Evolutionary conservation across 2,888 invertebrate genomes (phyloP).

Genomic region (Caenorhabditis plicata): DNA sequence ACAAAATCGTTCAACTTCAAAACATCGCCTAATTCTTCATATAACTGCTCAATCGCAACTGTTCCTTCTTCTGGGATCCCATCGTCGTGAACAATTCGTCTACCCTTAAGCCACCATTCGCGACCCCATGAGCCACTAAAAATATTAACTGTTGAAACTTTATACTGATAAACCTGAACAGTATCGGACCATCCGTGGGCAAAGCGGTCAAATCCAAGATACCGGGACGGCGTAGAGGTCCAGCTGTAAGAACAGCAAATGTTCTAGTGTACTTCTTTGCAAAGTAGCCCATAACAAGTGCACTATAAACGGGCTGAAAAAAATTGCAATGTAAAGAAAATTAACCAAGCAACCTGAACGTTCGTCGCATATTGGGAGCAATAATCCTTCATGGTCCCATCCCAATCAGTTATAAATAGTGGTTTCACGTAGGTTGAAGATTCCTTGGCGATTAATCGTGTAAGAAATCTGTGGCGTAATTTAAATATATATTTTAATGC

Average conservation of each 20-base stretch:
- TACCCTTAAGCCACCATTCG: slow-evolving; percentile 62
- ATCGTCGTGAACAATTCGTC: slow-evolving; percentile 60
- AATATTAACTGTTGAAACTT: background rate
- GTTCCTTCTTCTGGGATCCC: slow-evolving; percentile 58
- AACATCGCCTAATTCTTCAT: slow-evolving; percentile 53
- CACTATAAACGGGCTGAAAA: slow-evolving; percentile 62
- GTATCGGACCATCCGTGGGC: slow-evolving; percentile 59
- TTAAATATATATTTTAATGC: background rate
- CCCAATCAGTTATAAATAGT: slow-evolving; percentile 64
- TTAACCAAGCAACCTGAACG: slow-evolving; percentile 44
- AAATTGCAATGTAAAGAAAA: background rate
- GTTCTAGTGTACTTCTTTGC: slow-evolving; percentile 51
- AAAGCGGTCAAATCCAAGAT: slow-evolving; percentile 65
- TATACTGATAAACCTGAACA: slow-evolving; percentile 43
- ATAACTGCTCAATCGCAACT: slow-evolving; percentile 54
- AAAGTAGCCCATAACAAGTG: slow-evolving; percentile 59
- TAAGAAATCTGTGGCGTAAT: slow-evolving; percentile 36
- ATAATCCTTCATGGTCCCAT: slow-evolving; percentile 66
- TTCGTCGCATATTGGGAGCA: slow-evolving; percentile 64
- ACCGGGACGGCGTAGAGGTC: slow-evolving; percentile 59
- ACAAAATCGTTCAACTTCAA: slow-evolving; percentile 51
- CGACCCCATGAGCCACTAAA: slow-evolving; percentile 64
- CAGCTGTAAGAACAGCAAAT: slow-evolving; percentile 64
- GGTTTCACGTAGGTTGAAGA: slow-evolving; percentile 28
- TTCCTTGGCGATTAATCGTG: slow-evolving; percentile 29